phyloP scores from a whole-genome alignment of 2,113 vertebrate genomes.

The Tiliqua scincoides region DNA sequence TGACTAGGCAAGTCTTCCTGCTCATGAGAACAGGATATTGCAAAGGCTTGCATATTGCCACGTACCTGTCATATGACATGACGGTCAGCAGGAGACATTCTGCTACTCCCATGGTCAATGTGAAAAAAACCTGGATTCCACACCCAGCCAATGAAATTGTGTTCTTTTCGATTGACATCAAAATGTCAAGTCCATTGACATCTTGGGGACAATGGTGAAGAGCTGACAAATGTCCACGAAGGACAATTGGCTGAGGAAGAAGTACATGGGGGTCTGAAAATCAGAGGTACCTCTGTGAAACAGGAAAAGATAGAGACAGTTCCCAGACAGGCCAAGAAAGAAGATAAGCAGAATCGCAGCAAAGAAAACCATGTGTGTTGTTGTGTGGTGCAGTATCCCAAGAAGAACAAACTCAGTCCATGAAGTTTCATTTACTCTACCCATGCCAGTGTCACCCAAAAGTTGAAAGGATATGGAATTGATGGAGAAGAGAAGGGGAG shows the following conservation, averaged over 20 bases:
- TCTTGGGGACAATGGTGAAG: conserved; percentile 49
- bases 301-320: conserved; percentile 36
- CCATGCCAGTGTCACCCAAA: neutral
- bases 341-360: conserved; percentile 27
- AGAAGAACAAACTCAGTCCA: conserved; percentile 37
- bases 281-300: neutral
- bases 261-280: conserved; percentile 45
- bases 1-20: conserved; percentile 22
- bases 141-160: conserved; percentile 41
- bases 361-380: conserved; percentile 28
- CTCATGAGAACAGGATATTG: conserved; percentile 34
- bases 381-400: conserved; percentile 28
- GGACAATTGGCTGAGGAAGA: conserved; percentile 54
- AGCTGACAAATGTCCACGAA: conserved; percentile 48
- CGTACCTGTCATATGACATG: conserved; percentile 44
- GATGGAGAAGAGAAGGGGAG: neutral
- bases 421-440: conserved; percentile 23
- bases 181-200: conserved; percentile 19
- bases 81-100: conserved; percentile 48
- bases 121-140: conserved; percentile 48
- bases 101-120: conserved; percentile 42
- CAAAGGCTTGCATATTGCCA: conserved; percentile 42
- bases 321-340: conserved; percentile 23
- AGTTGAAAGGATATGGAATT: neutral
- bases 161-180: no score